Evolutionary conservation across 2,888 invertebrate genomes (phyloP), one percentile per base, ranked within the genome.

Genomic region (Operophtera brumata): DNA sequence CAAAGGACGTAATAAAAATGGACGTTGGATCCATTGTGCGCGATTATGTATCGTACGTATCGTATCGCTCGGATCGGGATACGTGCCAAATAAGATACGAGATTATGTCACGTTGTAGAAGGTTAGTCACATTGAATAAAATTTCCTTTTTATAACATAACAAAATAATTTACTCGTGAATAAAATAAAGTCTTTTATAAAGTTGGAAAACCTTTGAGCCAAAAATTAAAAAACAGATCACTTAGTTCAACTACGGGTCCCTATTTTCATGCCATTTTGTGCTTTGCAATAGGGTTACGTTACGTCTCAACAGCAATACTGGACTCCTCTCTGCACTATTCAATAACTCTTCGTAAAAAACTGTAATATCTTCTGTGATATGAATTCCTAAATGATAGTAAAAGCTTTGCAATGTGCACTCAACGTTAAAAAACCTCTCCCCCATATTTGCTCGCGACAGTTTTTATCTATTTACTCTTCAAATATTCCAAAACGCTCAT

Each of bases 1-100:
- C 78, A 80, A 79, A 78, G 75, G 77, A 72, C 75, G 74, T 78
- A 78, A 80, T 75, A 77, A 74, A 78, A 76, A 75, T 76, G 71
- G 71, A 72, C 69, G 68, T 59, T 59, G 61, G 57, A 57, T 40
- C 58, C 54, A 59, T 52, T 57, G 57, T 48, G 42, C 28, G 41
- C 34, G 57, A 57, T 48, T 57, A 49, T 53, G 46, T 56, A 52
- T 56, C 7, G 30, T 2, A 30, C 30, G 8, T 30, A 30, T 6
- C 50, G 54, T 42, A 46, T 47, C 48, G 41, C 7, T 51, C 42
- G 48, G 10, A 39, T 57, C 48, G 48, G 45, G 52, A 42, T 37
- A 57, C 56, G 52, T 57, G 48, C 45, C 57, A 48, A 48, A 52
- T 52, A 42, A 36, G 45, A 41, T 40, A 52, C 44, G 30, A 13